Conservation (phyloP, 2,888 invertebrate species). For the Hirtodrosophila alboralis region DNA sequence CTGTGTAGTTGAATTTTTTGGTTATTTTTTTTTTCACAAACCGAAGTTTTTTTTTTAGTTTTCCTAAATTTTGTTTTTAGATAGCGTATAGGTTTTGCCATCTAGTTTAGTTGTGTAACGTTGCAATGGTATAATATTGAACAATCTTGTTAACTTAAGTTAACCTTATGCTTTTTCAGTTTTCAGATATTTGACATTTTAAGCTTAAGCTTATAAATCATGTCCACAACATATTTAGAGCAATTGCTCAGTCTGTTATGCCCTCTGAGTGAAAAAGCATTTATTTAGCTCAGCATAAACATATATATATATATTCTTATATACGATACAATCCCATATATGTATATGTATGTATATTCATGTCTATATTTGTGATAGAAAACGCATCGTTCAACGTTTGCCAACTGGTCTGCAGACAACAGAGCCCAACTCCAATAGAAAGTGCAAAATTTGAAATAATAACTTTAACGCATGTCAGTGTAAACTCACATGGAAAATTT, state of each 20-base stretch:
- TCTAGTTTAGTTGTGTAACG: constrained; percentile 1
- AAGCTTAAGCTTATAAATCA: not conserved
- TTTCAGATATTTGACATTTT: no score
- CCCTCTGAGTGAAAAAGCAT: constrained; percentile 25
- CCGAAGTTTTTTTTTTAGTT: constrained; percentile 4
- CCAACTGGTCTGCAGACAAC: constrained; percentile 23
- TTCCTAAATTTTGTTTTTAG: no score
- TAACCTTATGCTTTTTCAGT: no score
- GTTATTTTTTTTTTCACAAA: constrained; percentile 13
- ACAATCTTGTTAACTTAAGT: no score
- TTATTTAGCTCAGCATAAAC: constrained; percentile 26
- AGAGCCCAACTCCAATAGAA: constrained; percentile 55
- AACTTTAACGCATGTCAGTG: constrained; percentile 76
- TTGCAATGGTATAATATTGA: constrained; percentile 3
- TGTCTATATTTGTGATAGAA: constrained; percentile 3
- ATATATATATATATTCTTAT: constrained; percentile 2
- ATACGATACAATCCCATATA: not conserved
- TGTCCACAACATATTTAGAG: not conserved
- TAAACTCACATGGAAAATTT: constrained; percentile 71
- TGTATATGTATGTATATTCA: not conserved
- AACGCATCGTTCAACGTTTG: constrained; percentile 22
- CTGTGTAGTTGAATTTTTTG: constrained; percentile 39
- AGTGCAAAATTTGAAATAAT: constrained; percentile 74
- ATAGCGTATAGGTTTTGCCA: constrained; percentile 14
- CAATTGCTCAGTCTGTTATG: constrained; percentile 3